Percentiles rank a stretch among this genome's conserved stretches.
phyloP scores from a whole-genome alignment of 2,888 invertebrate species.

The Heliconius ethilla region DNA sequence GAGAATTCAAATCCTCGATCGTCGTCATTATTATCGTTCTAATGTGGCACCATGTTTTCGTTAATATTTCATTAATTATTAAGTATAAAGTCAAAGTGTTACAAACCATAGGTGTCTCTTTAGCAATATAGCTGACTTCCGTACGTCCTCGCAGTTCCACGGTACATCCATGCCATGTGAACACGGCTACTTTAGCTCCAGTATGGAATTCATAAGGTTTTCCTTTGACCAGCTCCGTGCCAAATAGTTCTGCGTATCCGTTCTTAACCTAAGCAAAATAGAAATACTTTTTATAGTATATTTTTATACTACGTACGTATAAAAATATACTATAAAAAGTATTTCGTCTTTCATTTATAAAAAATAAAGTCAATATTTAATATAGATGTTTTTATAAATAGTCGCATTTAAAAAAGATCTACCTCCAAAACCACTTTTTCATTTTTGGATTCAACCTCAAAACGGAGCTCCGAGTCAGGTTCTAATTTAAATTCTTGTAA shows the following conservation, averaged over 20 bases:
- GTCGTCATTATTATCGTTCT: background rate
- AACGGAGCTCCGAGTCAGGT: slow-evolving; percentile 93
- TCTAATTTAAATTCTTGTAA: slow-evolving; percentile 91
- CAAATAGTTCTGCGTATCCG: slow-evolving; percentile 97
- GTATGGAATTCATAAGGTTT: slow-evolving; percentile 94
- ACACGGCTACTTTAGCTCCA: slow-evolving; percentile 97
- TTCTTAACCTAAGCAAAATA: slow-evolving; percentile 85
- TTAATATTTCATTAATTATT: background rate
- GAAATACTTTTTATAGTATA: slow-evolving; percentile 12
- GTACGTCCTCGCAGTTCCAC: slow-evolving; percentile 93
- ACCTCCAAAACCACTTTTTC: slow-evolving; percentile 91
- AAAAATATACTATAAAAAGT: no score
- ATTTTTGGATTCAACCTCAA: slow-evolving; percentile 94
- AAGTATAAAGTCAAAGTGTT: background rate
- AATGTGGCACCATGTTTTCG: background rate
- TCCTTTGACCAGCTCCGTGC: slow-evolving; percentile 96
- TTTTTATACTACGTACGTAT: background rate
- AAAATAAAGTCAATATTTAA: background rate
- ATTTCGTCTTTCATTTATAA: no score
- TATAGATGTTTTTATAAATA: background rate
- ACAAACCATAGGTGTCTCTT: slow-evolving; percentile 96
- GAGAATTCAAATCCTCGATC: background rate
- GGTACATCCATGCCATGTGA: slow-evolving; percentile 97
- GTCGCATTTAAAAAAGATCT: background rate
- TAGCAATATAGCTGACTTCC: slow-evolving; percentile 96